Conservation (phyloP, 2,888 invertebrate genomes). For the Elmis aenea region DNA sequence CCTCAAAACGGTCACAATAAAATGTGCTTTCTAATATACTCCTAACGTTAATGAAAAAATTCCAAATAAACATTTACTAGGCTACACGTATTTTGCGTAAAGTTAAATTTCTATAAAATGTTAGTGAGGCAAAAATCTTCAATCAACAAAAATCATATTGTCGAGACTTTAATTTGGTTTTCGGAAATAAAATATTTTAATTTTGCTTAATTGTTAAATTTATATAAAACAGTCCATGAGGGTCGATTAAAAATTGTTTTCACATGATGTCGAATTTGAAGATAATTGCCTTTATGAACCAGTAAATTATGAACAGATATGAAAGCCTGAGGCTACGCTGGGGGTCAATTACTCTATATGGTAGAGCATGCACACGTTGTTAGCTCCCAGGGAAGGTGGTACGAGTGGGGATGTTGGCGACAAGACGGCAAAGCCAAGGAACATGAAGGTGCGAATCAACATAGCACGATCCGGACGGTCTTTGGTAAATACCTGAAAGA, state of each 20-base stretch:
- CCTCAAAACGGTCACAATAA: too few species aligned
- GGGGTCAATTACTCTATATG: conserved; percentile 45
- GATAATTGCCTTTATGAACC: too few species aligned
- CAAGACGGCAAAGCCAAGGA: conserved; percentile 87
- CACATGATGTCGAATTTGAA: too few species aligned
- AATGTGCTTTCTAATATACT: too few species aligned
- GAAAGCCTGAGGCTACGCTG: conserved; percentile 35
- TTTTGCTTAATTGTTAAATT: conserved; percentile 5
- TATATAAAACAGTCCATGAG: conserved; percentile 3
- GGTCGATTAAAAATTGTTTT: too few species aligned
- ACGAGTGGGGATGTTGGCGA: conserved; percentile 76
- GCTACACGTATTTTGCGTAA: too few species aligned
- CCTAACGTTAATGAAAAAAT: too few species aligned
- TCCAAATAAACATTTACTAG: too few species aligned
- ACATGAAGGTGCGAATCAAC: conserved; percentile 93
- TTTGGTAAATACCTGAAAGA: conserved; percentile 39
- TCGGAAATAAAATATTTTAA: conserved; percentile 4
- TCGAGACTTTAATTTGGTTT: too few species aligned
- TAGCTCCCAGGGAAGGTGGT: conserved; percentile 51
- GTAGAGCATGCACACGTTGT: conserved; percentile 47
- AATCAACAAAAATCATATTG: too few species aligned
- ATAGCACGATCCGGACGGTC: conserved; percentile 78
- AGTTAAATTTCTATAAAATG: too few species aligned
- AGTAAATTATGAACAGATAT: conserved; percentile 19
- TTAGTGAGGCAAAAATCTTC: too few species aligned